Evolutionary conservation across 1,140 invertebrate species (phyloP), one percentile per base, ranked within the genome.

Genomic region (Calephelis nemesis): DNA sequence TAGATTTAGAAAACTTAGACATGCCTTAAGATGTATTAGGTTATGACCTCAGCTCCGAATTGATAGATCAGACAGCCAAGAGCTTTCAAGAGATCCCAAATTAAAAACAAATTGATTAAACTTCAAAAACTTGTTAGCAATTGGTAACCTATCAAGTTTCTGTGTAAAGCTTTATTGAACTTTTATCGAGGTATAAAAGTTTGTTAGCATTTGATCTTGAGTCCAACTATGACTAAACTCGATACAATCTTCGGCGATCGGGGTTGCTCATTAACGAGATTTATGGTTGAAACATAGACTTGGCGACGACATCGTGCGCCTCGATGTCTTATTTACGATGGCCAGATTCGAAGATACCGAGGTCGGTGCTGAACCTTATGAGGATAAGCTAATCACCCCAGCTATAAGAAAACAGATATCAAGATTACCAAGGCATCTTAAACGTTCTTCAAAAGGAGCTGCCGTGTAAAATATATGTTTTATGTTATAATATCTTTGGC

Each of bases 241-340:
- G 77, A 88, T 88, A 83, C 88, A 88, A 90, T 90, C 88, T 81
- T 52, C 72, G 49, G 67, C 82, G 82, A 90, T 90, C 88, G 71
- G 71, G 77, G 82, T 81, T 78, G 76, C 86, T 88, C 88, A 90
- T 90, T 90, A 90, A 87, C 81, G 77, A 88, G 88, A 90, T 90
- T 85, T 90, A 90, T 88, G 80, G 83, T 78, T 79, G 81, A 81
- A 83, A 87, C 79, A 73, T 78, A 84, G 84, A 84, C 83, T 83
- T 77, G 77, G 71, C 76, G 78, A 78, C 79, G 79, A 83, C 84
- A 76, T 78, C 82, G 83, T 78, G 84, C 75, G 75, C 77, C 75
- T 67, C 71, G 72, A 75, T 75, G 81, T 80, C 76, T 88, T 88
- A 87, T 90, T 90, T 90, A 88, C 85, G 78, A 80, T 73, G 75